Evolutionary conservation across 2,888 invertebrate species (phyloP).

Genomic region (Synanthedon tipuliformis): DNA sequence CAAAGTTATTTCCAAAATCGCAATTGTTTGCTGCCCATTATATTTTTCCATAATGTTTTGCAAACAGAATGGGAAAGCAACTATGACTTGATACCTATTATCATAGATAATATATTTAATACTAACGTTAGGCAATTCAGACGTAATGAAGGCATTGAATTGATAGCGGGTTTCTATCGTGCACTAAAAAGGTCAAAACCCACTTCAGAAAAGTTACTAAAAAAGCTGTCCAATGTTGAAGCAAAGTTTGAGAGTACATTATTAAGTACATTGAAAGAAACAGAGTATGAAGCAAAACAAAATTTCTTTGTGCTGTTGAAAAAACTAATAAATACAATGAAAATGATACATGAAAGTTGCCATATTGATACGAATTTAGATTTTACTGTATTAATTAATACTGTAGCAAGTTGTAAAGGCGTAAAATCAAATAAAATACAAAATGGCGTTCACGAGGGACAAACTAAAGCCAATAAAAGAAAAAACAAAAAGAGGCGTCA

Average conservation of each 20-base stretch:
- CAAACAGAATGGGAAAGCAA: slow-evolving; percentile 75
- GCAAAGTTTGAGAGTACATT: slow-evolving; percentile 49
- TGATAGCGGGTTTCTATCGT: slow-evolving; percentile 74
- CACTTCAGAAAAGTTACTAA: slow-evolving; percentile 27
- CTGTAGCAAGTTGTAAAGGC: slow-evolving; percentile 33
- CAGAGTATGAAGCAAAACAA: slow-evolving; percentile 60
- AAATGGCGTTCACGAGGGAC: slow-evolving; percentile 13
- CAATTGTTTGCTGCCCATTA: slow-evolving; percentile 73
- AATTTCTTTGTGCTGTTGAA: slow-evolving; percentile 69
- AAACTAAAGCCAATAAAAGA: slow-evolving; percentile 19
- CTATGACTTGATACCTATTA: slow-evolving; percentile 67
- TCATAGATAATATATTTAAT: slow-evolving; percentile 73
- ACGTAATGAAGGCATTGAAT: slow-evolving; percentile 75
- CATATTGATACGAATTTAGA: slow-evolving; percentile 38
- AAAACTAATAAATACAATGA: slow-evolving; percentile 63
- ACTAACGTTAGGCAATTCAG: slow-evolving; percentile 73
- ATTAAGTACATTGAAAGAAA: slow-evolving; percentile 38
- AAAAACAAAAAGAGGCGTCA: slow-evolving; percentile 50
- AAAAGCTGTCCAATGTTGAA: slow-evolving; percentile 53
- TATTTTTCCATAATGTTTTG: slow-evolving; percentile 74
- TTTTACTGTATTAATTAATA: slow-evolving; percentile 32
- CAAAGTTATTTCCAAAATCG: slow-evolving; percentile 73
- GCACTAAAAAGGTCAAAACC: slow-evolving; percentile 65
- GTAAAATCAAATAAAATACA: slow-evolving; percentile 23
- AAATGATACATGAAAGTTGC: slow-evolving; percentile 50